Base-by-base conservation (phyloP, 1,140 invertebrate species). In the Formica exsecta region DNA sequence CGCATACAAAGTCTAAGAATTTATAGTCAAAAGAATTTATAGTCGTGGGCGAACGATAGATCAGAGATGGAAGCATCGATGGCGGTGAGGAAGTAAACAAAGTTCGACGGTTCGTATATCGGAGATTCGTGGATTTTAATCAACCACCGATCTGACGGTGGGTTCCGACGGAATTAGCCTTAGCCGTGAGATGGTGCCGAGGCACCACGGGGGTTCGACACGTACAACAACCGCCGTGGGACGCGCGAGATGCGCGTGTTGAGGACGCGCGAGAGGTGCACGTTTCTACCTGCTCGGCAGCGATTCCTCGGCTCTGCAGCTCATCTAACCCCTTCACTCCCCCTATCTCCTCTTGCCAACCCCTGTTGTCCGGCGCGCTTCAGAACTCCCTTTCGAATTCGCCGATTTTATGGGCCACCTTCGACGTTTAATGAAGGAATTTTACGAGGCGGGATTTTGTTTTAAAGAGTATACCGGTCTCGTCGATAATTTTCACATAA, bases 391-490 rank as follows among this genome's bases (percentile, higher is more conserved):
- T 90, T 92, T 90, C 91, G 90, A 92, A 93, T 94, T 94, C 93
- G 91, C 93, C 93, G 92, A 95, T 94, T 95, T 95, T 95, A 95
- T 94, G 93, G 93, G 89, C 91, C 93, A 94, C 93, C 93, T 94
- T 94, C 94, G 94, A 95, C 93, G 94, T 94, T 94, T 94, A 94
- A 95, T 92, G 94, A 94, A 94, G 92, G 93, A 94, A 95, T 92
- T 94, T 95, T 95, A 95, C 92, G 94, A 94, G 89, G 83, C 86
- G 90, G 92, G 92, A 94, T 95, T 90, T 90, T 95, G 94, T 95
- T 94, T 95, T 94, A 94, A 94, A 93, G 91, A 93, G 93, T 93
- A 70, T 83, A 89, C 81, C 92, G 91, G 85, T 81, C 81, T 90
- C 83, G 91, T 92, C 92, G 93, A 94, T 94, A 93, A 94, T 94